Evolutionary conservation across 2,113 vertebrate genomes (phyloP), one percentile per base, ranked within the genome.

Genomic region (Pangasianodon hypophthalmus): DNA sequence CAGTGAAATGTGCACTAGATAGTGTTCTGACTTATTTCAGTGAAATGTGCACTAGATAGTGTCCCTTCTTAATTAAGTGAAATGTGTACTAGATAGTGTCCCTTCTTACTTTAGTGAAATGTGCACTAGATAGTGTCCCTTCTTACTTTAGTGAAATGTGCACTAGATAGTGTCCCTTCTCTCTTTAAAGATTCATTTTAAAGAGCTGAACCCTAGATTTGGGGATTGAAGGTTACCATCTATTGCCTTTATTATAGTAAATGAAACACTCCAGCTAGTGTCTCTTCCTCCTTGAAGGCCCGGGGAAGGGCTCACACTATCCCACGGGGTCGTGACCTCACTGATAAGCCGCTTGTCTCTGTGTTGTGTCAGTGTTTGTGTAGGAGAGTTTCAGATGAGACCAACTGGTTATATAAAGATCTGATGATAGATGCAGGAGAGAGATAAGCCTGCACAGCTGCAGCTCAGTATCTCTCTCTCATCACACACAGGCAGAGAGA

Each of bases 301-400:
- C 37, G 19, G 16, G 14, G 16, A 75, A 44, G 41, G 71, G 37
- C 37, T 75, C 32, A 21, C 3, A 0, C 37, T 77, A 41, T 19
- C 73, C 41, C 10, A 10, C 19, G 0, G 41, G 19, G 73, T 46
- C 73, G 19, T 26, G 41, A 44, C 73, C 41, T 24, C 73, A 26
- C 41, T 46, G 73, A 46, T 77, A 46, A 77, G 73, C 73, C 5
- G 73, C 21, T 44, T 75, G 71, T 41, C 71, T 46, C 73, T 77
- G 73, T 77, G 73, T 44, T 75, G 71, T 77, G 41, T 77, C 73
- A 77, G 41, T 24, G 73, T 77, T 46, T 77, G 19, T 77, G 21
- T 77, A 46, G 69, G 69, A 41, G 71, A 75, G 41, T 41, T 46
- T 44, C 18, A 44, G 41, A 77, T 77, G n/a, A 71, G 32, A 18